These are phyloP conservation scores for Hydrotaea diabolus DNA, from an alignment of 2,888 invertebrate genomes.

Conservation along the genomic window DNA sequence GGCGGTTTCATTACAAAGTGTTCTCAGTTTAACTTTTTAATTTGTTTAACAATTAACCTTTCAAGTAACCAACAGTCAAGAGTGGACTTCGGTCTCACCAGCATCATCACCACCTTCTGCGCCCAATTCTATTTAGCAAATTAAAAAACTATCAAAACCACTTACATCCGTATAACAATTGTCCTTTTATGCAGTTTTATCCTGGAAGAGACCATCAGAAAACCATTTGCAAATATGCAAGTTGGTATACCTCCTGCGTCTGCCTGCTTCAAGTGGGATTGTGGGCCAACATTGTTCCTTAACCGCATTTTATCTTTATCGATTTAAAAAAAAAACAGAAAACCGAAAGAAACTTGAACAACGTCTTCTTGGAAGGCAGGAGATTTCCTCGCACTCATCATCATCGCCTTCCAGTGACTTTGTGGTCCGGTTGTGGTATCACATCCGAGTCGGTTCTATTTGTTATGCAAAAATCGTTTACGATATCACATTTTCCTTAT, in stretches of 20 bases:
- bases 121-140: background rate
- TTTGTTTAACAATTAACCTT: constrained; percentile 42
- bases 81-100: background rate
- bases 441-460: background rate
- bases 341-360: constrained; percentile 19
- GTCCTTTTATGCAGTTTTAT: constrained; percentile 15
- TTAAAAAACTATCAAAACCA: constrained; percentile 44
- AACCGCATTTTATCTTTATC: constrained; percentile 44
- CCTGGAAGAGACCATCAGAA: constrained; percentile 11
- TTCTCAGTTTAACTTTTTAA: constrained; percentile 28
- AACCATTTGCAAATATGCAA: constrained; percentile 54
- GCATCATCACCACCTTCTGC: background rate
- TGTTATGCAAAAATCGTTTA: constrained; percentile 49
- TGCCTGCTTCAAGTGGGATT: background rate
- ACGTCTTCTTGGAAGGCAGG: no score
- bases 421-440: background rate
- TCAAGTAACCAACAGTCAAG: constrained; percentile 4
- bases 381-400: background rate
- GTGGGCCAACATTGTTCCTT: constrained; percentile 29
- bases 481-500: constrained; percentile 31
- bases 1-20: background rate
- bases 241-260: background rate
- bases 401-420: background rate
- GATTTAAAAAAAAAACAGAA: constrained; percentile 30
- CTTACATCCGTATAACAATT: constrained; percentile 31